phyloP scores from a whole-genome alignment of 2,113 vertebrate genomes.

The Capreolus pygargus region DNA sequence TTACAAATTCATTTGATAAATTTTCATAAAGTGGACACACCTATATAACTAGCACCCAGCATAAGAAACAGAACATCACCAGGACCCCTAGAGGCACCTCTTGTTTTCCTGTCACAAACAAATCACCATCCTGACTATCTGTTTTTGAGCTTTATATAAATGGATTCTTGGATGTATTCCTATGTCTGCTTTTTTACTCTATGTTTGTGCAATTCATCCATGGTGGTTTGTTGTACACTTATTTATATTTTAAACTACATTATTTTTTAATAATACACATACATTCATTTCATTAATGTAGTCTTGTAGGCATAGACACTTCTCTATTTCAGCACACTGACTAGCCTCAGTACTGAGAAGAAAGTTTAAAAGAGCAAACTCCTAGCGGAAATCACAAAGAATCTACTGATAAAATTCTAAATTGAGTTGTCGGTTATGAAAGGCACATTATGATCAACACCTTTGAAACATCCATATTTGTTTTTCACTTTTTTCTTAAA shows the following conservation, averaged over 20 bases:
- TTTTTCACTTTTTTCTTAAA: constrained; percentile 32
- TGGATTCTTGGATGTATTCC: background rate
- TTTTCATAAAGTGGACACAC: background rate
- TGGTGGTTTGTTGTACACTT: background rate
- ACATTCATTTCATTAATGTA: background rate
- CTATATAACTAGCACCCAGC: background rate
- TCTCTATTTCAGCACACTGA: background rate
- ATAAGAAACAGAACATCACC: background rate
- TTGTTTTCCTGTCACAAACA: background rate
- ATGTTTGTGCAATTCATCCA: background rate
- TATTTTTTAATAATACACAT: background rate
- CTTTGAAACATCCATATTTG: constrained; percentile 12
- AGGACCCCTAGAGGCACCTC: background rate
- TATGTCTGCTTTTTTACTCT: background rate
- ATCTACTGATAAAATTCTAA: constrained; percentile 15
- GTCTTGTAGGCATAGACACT: background rate
- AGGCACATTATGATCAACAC: background rate
- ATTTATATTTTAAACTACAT: background rate
- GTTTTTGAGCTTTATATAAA: background rate
- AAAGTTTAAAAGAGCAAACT: background rate
- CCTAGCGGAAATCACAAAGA: constrained; percentile 42
- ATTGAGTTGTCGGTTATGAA: background rate
- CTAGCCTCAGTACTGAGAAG: background rate
- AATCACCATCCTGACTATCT: background rate
- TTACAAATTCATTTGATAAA: background rate